Conservation (phyloP, 2,113 vertebrate species). For the Tyto alba region DNA sequence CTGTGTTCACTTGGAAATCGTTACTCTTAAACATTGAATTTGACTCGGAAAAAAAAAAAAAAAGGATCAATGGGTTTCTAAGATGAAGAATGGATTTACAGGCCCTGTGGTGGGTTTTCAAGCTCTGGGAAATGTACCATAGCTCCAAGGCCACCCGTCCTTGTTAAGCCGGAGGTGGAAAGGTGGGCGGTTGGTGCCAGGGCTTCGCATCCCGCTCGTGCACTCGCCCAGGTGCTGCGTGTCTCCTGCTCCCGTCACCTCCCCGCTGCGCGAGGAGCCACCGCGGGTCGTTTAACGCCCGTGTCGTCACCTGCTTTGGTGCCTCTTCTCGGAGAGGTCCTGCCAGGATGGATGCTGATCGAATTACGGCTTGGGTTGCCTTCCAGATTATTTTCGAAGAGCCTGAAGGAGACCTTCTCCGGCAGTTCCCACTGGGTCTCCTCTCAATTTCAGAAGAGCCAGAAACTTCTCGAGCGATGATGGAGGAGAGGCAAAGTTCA, state of each 20-base stretch:
- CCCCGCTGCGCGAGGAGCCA: accelerated
- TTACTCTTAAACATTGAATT: neutral
- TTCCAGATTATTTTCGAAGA: neutral
- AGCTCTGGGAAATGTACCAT: neutral
- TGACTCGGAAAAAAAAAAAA: neutral
- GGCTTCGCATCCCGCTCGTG: neutral
- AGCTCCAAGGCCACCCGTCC: neutral
- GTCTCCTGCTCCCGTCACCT: neutral
- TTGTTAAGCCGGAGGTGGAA: neutral
- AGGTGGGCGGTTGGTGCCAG: neutral
- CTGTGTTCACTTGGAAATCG: constrained; percentile 6
- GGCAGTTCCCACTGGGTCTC: neutral
- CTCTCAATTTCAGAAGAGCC: neutral
- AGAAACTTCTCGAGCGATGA: neutral
- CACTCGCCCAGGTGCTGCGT: neutral
- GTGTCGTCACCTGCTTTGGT: neutral
- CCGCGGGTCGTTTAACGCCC: neutral
- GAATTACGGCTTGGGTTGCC: neutral
- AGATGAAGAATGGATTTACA: neutral
- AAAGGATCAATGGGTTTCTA: neutral
- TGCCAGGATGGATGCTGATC: neutral
- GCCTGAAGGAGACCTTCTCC: neutral
- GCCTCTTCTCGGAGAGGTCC: neutral
- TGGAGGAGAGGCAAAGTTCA: neutral
- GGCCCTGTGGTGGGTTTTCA: neutral